phyloP scores from a whole-genome alignment of 2,113 vertebrate genomes.

The Chlorocebus sabaeus region DNA sequence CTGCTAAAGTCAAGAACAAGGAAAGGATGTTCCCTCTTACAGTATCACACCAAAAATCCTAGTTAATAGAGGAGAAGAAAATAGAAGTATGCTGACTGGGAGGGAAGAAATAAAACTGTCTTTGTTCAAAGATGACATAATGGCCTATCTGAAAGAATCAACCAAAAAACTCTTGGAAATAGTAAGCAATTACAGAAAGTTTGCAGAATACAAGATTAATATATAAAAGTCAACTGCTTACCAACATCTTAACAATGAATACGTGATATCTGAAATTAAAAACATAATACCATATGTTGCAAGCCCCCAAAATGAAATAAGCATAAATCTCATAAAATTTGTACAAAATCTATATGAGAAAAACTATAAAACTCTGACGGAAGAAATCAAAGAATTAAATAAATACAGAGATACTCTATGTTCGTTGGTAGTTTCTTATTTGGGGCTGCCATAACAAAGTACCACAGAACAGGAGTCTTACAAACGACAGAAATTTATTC shows the following conservation, averaged over 20 bases:
- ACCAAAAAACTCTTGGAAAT: neutral
- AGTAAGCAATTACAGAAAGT: neutral
- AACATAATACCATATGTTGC: neutral
- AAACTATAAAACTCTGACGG: neutral
- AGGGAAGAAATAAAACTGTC: neutral
- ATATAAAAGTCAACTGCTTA: neutral
- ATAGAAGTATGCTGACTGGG: neutral
- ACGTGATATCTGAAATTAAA: slow-evolving; percentile 14
- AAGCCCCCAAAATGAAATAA: neutral
- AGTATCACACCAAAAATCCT: neutral
- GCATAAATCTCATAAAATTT: neutral
- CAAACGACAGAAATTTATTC: neutral
- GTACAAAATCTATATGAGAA: neutral
- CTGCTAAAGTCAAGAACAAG: neutral
- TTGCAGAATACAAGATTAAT: neutral
- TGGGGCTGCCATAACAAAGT: neutral
- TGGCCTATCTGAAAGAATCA: neutral
- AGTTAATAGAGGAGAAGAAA: neutral
- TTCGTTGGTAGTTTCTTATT: neutral
- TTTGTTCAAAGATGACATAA: neutral
- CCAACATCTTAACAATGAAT: neutral
- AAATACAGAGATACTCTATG: neutral
- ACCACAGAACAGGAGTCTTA: neutral
- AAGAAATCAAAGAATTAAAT: neutral
- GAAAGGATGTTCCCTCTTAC: neutral